Conservation (phyloP, 1,140 invertebrate species). For the Arion vulgaris region DNA sequence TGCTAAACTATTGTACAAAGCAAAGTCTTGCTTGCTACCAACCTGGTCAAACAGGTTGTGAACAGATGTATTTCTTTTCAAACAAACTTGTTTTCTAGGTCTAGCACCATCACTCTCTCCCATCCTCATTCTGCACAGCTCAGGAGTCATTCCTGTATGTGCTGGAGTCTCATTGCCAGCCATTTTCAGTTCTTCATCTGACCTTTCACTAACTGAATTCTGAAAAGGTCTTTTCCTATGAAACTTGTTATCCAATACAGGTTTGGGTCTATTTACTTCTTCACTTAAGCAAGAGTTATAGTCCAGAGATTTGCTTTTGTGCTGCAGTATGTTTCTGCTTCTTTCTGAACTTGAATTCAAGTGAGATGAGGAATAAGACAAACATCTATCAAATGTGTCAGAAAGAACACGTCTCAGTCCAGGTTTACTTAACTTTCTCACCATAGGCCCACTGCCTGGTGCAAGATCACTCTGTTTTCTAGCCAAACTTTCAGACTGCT, state of each 20-base stretch:
- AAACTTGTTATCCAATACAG: not conserved
- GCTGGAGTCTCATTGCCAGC: too few species aligned
- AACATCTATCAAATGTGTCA: slow-evolving; percentile 38
- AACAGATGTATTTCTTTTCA: not conserved
- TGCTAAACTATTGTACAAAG: not conserved
- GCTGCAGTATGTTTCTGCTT: not conserved
- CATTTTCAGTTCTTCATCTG: not conserved
- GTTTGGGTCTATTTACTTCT: not conserved
- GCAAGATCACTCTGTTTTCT: not conserved
- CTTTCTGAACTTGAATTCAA: not conserved
- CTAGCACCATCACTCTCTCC: not conserved
- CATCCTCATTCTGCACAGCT: slow-evolving; percentile 5
- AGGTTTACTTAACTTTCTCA: slow-evolving; percentile 27
- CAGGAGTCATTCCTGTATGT: slow-evolving; percentile 14
- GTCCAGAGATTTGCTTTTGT: slow-evolving; percentile 24
- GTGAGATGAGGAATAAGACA: not conserved
- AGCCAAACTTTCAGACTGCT: not conserved
- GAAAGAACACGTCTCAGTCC: slow-evolving; percentile 31
- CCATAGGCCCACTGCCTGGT: slow-evolving; percentile 8
- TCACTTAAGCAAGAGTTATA: not conserved
- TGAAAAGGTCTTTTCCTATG: not conserved
- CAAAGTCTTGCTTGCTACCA: not conserved
- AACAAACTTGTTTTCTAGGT: not conserved
- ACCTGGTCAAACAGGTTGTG: not conserved
- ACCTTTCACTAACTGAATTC: not conserved